Conservation (phyloP, 2,797 vertebrate species). For the Carduelis carduelis region DNA sequence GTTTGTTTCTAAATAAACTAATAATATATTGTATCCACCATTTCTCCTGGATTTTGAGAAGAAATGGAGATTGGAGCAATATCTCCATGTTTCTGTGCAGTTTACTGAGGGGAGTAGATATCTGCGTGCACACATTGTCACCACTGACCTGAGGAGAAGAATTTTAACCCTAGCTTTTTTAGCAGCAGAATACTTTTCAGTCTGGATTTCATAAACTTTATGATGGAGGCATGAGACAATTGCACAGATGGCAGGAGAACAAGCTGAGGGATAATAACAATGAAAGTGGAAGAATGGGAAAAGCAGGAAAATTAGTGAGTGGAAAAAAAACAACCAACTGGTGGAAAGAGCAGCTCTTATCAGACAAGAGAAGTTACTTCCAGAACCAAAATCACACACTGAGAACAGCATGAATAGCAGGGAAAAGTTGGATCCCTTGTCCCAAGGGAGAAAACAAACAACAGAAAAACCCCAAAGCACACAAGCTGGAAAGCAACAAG, state of each 20-base stretch:
- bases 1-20: not conserved
- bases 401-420: not conserved
- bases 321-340: not conserved
- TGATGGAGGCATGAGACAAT: not conserved
- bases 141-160: not conserved
- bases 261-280: not conserved
- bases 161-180: not conserved
- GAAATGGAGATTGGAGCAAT: not conserved
- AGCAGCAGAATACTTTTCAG: not conserved
- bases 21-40: not conserved
- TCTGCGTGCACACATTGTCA: not conserved
- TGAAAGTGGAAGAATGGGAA: not conserved
- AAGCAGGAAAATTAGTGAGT: not conserved
- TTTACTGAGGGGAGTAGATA: not conserved
- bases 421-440: not conserved
- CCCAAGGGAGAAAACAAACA: slow-evolving; percentile 16
- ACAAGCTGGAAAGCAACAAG: not conserved
- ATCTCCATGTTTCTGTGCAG: not conserved
- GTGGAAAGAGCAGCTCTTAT: not conserved
- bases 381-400: not conserved
- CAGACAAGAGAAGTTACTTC: not conserved
- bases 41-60: not conserved
- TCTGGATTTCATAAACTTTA: not conserved
- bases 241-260: not conserved
- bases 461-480: not conserved